A percentile compares a stretch with the other conserved stretches of the same genome.
These are phyloP conservation scores for Agrotis puta DNA, from an alignment of 2,888 invertebrate species.

Conservation along the genomic window DNA sequence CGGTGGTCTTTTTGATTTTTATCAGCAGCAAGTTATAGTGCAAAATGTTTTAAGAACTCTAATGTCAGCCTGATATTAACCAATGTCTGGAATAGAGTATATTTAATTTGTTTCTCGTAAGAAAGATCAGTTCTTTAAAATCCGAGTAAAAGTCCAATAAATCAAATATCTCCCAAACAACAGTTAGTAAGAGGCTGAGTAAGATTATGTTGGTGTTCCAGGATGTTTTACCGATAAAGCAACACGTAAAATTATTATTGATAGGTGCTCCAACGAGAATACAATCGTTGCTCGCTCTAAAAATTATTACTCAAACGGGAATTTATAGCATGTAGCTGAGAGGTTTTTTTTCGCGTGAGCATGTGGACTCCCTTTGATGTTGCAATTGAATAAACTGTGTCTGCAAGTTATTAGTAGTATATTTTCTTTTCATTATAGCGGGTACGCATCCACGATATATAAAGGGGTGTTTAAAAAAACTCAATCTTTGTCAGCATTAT, in stretches of 20 bases:
- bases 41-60: background rate
- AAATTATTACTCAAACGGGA: too few species aligned
- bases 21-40: background rate
- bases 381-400: too few species aligned
- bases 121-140: background rate
- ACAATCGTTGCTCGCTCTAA: too few species aligned
- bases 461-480: too few species aligned
- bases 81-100: conserved; percentile 2
- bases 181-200: conserved; percentile 6
- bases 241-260: too few species aligned
- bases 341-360: too few species aligned
- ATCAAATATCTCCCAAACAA: conserved; percentile 29
- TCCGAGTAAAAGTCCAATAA: conserved; percentile 11
- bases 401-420: background rate
- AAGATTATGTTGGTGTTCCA: background rate
- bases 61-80: conserved; percentile 9
- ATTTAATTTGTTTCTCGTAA: conserved; percentile 7
- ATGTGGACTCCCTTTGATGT: too few species aligned
- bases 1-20: background rate
- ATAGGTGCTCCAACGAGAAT: too few species aligned
- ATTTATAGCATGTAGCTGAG: too few species aligned
- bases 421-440: background rate
- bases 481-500: background rate
- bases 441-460: too few species aligned
- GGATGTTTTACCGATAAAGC: background rate